Evolutionary conservation across 1,140 invertebrate genomes (phyloP).

Genomic region (Solen grandis): DNA sequence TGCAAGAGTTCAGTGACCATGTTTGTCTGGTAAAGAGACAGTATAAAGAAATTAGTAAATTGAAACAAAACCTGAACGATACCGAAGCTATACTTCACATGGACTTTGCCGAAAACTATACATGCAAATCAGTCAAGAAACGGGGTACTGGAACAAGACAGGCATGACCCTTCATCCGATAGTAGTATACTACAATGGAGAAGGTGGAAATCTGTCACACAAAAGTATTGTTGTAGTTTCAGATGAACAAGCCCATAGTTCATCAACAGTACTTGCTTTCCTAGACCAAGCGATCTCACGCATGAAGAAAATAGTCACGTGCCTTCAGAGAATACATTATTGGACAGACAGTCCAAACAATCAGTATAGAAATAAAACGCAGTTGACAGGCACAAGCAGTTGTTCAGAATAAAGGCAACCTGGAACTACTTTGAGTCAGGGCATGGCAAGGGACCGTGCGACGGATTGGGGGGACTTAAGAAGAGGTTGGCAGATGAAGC

Average conservation of each 20-base stretch:
- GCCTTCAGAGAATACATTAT: not conserved
- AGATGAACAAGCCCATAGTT: slow-evolving; percentile 12
- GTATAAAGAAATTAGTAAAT: not conserved
- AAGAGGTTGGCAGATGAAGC: too few species aligned
- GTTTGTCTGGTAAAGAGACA: not conserved
- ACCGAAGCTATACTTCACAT: slow-evolving; percentile 41
- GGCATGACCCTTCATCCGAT: slow-evolving; percentile 38
- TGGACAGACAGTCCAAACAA: too few species aligned
- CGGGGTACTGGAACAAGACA: slow-evolving; percentile 49
- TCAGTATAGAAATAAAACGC: too few species aligned
- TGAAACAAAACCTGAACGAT: slow-evolving; percentile 2
- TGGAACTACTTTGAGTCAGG: too few species aligned
- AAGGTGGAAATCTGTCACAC: slow-evolving; percentile 1
- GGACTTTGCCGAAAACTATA: slow-evolving; percentile 58
- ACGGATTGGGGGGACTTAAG: too few species aligned
- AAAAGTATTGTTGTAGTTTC: slow-evolving; percentile 44
- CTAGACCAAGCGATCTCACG: not conserved
- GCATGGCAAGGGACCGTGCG: too few species aligned
- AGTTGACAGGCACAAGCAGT: too few species aligned
- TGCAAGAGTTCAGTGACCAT: not conserved
- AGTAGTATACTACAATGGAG: slow-evolving; percentile 19
- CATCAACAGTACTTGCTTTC: slow-evolving; percentile 25
- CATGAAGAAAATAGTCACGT: not conserved
- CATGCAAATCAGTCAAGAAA: slow-evolving; percentile 43
- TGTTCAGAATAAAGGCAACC: too few species aligned